These are phyloP conservation scores for Thaleichthys pacificus DNA, from an alignment of 2,797 vertebrate species.

Conservation along the genomic window DNA sequence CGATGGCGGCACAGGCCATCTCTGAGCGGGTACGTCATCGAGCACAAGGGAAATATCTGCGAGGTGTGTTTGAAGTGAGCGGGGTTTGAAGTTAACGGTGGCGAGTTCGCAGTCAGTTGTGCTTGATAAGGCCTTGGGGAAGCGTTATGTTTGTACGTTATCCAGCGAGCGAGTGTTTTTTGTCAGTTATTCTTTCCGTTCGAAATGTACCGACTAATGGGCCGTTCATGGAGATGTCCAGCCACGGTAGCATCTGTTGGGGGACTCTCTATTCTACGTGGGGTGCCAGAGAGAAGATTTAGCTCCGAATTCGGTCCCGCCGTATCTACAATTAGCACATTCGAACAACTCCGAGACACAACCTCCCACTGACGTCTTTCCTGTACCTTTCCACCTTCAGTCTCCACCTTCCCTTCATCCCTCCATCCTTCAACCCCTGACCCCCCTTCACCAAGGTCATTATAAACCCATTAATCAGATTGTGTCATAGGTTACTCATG, in stretches of 20 bases:
- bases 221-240: not conserved
- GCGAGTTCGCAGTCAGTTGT: too few relatives aligned
- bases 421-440: conserved; percentile 30
- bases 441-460: conserved; percentile 63
- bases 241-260: not conserved
- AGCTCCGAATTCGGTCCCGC: conserved; percentile 36
- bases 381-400: conserved; percentile 35
- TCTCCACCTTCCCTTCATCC: conserved; percentile 1
- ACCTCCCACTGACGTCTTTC: conserved; percentile 50
- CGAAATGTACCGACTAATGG: not conserved
- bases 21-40: not conserved
- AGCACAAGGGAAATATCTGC: not conserved
- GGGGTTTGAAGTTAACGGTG: not conserved
- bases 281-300: conserved; percentile 14
- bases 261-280: not conserved
- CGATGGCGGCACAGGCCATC: not conserved
- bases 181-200: not conserved
- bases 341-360: conserved; percentile 50
- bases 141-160: not conserved
- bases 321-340: conserved; percentile 39
- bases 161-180: not conserved
- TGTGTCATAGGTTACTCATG: conserved; percentile 81
- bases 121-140: not conserved
- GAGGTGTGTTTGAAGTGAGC: not conserved
- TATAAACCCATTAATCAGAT: conserved; percentile 80